phyloP scores from a whole-genome alignment of 37 sponge, comb jelly and placozoan species.

The Aplysina aerophoba region DNA sequence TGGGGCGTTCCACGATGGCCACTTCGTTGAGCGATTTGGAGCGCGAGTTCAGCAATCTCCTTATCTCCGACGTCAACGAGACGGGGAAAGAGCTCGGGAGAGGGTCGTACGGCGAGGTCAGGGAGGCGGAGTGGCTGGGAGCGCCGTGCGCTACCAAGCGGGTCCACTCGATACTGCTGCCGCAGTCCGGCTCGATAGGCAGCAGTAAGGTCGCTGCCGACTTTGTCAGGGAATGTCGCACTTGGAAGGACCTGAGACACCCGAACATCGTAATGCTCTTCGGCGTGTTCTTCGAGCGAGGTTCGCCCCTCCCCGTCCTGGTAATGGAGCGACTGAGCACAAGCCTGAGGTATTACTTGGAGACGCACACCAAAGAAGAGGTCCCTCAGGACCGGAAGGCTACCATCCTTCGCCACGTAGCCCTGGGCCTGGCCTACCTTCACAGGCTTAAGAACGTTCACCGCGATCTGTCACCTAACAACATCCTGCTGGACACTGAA shows the following conservation, averaged over 20 bases:
- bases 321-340: conserved; percentile 2
- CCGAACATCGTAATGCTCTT: neutral
- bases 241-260: conserved; percentile 1
- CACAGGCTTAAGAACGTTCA: neutral
- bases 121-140: neutral
- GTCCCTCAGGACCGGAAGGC: neutral
- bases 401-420: neutral
- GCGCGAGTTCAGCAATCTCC: no score
- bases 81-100: conserved; percentile 1
- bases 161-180: neutral
- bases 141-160: neutral
- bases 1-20: no score
- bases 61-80: neutral
- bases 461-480: neutral
- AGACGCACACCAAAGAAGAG: neutral
- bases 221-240: neutral
- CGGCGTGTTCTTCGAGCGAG: neutral
- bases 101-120: conserved; percentile 1
- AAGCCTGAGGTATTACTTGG: neutral
- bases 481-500: neutral
- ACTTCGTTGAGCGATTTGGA: no score
- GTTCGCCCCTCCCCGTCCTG: neutral
- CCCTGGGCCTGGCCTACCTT: neutral
- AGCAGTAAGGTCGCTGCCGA: neutral
- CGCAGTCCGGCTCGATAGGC: neutral